Percentiles rank a stretch among this genome's conserved stretches.
These are phyloP conservation scores for Labroides dimidiatus DNA, from an alignment of 2,797 vertebrate species.

Conservation along the genomic window DNA sequence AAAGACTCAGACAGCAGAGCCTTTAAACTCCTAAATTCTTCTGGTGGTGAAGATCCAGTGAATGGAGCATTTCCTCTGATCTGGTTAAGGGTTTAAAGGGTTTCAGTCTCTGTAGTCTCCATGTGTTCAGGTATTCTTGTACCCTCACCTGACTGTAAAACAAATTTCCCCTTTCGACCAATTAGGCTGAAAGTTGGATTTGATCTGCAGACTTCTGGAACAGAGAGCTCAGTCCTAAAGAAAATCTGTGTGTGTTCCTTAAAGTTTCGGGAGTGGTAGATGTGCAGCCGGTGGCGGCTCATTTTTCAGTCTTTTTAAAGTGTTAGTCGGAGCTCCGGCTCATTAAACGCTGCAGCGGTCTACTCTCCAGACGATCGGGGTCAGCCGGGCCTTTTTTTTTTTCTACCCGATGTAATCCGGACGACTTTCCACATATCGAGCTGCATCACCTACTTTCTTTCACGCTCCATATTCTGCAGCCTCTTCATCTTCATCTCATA, in stretches of 20 bases:
- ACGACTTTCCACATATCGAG: constrained; percentile 15
- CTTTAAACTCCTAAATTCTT: no score
- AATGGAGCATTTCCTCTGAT: no score
- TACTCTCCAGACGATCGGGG: background rate
- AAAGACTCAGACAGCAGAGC: no score
- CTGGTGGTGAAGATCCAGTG: no score
- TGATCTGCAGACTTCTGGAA: background rate
- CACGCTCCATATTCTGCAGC: constrained; percentile 12
- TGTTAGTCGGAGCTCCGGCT: background rate
- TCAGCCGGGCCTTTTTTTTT: background rate
- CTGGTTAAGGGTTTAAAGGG: no score
- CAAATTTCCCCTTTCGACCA: no score
- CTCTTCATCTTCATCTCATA: constrained; percentile 32
- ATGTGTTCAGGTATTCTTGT: no score
- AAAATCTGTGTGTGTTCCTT: background rate
- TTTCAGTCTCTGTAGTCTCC: no score
- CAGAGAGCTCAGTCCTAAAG: background rate
- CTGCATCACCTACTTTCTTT: constrained; percentile 12
- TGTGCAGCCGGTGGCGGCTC: background rate
- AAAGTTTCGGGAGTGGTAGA: background rate
- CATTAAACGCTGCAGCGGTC: constrained; percentile 12
- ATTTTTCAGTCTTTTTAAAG: background rate
- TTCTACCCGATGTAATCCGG: constrained; percentile 6
- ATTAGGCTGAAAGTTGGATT: background rate
- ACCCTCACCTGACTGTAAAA: no score